Evolutionary conservation across 2,113 vertebrate species (phyloP), one percentile per base, ranked within the genome.

Genomic region (Arizona elegans): DNA sequence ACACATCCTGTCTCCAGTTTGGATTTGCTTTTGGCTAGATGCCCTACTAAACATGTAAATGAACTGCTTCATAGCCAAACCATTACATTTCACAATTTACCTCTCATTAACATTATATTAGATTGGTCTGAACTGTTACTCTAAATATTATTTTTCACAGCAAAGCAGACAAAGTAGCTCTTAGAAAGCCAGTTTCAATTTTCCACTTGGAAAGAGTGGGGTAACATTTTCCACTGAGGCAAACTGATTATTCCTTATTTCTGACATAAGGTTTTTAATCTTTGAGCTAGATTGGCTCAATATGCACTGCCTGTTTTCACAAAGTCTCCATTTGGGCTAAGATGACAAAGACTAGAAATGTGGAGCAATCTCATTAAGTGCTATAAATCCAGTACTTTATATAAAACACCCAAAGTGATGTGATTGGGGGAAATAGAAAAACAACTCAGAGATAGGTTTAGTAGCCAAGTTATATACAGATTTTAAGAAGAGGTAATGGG

Each of bases 191-290:
- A 96, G 23, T 96, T 97, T 97, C 94, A 97, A 97, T 97, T 98
- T 97, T 97, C 97, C 95, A 97, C 95, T 97, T 97, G 97, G 97
- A 98, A 98, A 97, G 95, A 96, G 95, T 75, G 96, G 91, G 75
- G 96, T 97, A 97, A 98, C 96, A 97, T 98, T 97, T 98, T 98
- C 97, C 97, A 97, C 91, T 96, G 94, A 97, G 95, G 94, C n/a
- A 96, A 59, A 97, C 95, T 94, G 94, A 96, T 97, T 97, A 95
- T 95, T 97, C 96, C 95, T 95, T 95, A 95, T 95, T 97, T 96
- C 96, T 95, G 95, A 97, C 93, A 96, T 88, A 93, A 92, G 93
- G 88, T 95, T 98, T 97, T 97, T 93, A 93, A 97, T 97, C 97
- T 98, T 93, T 89, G 92, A 95, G 95, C 75, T 96, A 86, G 55